Evolutionary conservation across 2,113 vertebrate genomes (phyloP).

Genomic region (Crotophaga sulcirostris): DNA sequence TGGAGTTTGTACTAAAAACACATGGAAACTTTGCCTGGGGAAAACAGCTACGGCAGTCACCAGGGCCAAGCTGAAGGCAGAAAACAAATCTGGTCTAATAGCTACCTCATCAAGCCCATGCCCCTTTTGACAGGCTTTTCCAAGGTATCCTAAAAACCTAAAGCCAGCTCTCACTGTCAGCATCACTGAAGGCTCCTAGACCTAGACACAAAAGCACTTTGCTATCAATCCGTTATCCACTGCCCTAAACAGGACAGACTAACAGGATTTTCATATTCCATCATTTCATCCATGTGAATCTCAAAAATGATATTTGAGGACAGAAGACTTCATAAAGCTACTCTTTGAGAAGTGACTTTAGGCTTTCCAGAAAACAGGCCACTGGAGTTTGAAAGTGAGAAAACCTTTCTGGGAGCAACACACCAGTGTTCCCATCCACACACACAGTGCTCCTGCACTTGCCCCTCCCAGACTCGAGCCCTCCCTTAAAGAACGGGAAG

Average conservation of each 20-base stretch:
- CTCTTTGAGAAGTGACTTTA: neutral
- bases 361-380: neutral
- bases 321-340: neutral
- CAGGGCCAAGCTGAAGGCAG: neutral
- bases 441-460: neutral
- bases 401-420: neutral
- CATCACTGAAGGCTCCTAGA: neutral
- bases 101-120: neutral
- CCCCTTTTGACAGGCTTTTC: neutral
- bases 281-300: neutral
- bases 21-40: neutral
- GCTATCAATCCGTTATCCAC: neutral
- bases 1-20: neutral
- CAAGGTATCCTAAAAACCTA: neutral
- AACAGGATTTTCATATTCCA: neutral
- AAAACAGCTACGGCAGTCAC: neutral
- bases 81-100: neutral
- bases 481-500: neutral
- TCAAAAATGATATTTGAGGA: neutral
- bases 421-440: neutral
- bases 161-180: neutral
- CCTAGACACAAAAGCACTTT: neutral
- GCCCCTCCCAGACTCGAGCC: neutral
- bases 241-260: neutral
- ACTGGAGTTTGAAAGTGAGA: neutral